Conservation (phyloP, 1,140 invertebrate species). For the Euglossa dilemma region DNA sequence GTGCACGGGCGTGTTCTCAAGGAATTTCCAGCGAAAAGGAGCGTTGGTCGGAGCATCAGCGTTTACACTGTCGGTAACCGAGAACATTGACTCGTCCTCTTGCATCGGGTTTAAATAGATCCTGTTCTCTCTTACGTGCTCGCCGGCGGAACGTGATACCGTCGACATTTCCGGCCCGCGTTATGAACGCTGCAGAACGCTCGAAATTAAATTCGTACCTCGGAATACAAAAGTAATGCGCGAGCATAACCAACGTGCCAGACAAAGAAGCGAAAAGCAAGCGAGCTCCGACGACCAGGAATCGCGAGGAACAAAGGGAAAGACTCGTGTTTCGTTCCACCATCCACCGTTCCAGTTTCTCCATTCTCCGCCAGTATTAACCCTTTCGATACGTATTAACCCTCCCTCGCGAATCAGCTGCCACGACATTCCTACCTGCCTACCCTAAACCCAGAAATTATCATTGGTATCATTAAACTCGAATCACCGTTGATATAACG, state of each 20-base stretch:
- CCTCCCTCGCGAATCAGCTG: no score
- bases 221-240: not conserved
- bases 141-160: constrained; percentile 33
- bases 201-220: constrained; percentile 37
- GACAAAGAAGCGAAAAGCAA: not conserved
- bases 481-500: no score
- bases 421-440: no score
- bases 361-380: no score
- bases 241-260: not conserved
- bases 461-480: no score
- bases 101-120: constrained; percentile 38
- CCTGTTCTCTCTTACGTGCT: constrained; percentile 30
- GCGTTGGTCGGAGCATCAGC: not conserved
- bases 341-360: not conserved
- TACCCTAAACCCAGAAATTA: no score
- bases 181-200: not conserved
- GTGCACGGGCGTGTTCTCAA: not conserved
- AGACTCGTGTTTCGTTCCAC: not conserved
- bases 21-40: constrained; percentile 10
- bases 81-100: constrained; percentile 37
- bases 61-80: constrained; percentile 15
- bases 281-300: not conserved
- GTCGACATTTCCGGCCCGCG: constrained; percentile 27
- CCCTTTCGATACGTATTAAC: no score
- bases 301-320: not conserved